Conservation (phyloP, 2,113 vertebrate genomes). For the Nibea coibor region DNA sequence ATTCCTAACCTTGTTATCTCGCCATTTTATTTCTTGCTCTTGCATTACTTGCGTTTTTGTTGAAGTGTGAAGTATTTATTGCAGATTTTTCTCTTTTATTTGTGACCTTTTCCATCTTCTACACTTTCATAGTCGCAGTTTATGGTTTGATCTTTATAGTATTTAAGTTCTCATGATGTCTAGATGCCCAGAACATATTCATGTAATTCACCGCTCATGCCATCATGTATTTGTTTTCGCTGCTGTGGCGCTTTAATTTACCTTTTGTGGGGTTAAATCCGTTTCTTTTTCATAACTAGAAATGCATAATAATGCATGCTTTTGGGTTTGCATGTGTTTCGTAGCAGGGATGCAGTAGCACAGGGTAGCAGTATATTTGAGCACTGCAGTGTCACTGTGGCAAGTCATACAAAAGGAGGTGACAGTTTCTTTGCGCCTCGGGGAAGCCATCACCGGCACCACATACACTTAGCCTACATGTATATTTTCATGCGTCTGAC, state of each 20-base stretch:
- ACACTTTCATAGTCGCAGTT: too few species aligned
- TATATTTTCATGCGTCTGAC: neutral
- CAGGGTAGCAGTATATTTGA: neutral
- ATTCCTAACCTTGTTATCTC: neutral
- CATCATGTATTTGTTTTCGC: too few species aligned
- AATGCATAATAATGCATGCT: neutral
- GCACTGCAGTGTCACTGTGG: slow-evolving; percentile 11
- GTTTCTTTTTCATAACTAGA: neutral
- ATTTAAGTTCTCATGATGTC: too few species aligned
- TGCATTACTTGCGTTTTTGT: too few species aligned
- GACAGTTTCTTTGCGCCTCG: neutral
- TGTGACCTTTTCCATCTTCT: too few species aligned
- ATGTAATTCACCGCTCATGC: too few species aligned
- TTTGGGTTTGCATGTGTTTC: neutral
- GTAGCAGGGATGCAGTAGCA: neutral
- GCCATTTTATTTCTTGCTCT: neutral
- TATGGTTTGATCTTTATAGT: too few species aligned
- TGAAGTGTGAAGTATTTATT: too few species aligned
- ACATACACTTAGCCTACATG: neutral
- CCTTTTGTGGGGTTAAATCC: neutral
- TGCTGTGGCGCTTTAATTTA: neutral
- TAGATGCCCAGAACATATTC: too few species aligned
- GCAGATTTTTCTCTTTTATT: too few species aligned
- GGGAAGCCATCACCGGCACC: neutral
- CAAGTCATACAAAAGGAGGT: neutral